phyloP scores from a whole-genome alignment of 1,140 invertebrate genomes.

The Streblospio benedicti region DNA sequence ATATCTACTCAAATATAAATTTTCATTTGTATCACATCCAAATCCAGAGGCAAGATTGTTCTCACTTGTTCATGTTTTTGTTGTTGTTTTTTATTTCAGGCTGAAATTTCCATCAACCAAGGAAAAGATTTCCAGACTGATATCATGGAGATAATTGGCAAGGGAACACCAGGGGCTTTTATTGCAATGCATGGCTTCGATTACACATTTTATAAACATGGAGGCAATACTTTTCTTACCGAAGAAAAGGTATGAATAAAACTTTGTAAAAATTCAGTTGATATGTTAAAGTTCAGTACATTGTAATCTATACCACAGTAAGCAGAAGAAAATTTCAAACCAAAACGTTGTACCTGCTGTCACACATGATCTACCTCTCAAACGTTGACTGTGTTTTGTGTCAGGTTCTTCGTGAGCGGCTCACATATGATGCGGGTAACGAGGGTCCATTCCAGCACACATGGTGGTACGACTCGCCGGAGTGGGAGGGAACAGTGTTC shows the following conservation, averaged over 20 bases:
- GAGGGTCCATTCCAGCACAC: constrained; percentile 9
- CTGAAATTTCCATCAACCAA: constrained; percentile 7
- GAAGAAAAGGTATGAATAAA: constrained; percentile 7
- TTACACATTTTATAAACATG: constrained; percentile 5
- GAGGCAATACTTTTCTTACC: neutral
- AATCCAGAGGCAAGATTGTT: no score
- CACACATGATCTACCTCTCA: no score
- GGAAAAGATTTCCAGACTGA: constrained; percentile 13
- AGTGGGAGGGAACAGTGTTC: constrained; percentile 10
- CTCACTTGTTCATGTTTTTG: neutral
- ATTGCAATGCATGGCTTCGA: constrained; percentile 8
- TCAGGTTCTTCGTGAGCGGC: constrained; percentile 6
- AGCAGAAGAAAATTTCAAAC: no score
- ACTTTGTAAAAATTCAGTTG: constrained; percentile 1
- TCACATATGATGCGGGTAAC: neutral
- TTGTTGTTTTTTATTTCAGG: neutral
- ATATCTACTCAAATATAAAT: no score
- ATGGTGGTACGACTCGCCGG: constrained; percentile 4
- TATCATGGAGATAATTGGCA: constrained; percentile 8
- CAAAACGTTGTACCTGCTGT: no score
- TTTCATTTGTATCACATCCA: no score
- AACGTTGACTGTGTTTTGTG: neutral
- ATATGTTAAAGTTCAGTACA: no score
- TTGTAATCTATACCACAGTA: no score
- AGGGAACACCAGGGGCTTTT: constrained; percentile 5